Percentiles rank a stretch among this genome's conserved stretches.
Conservation (phyloP, 2,888 invertebrate genomes). For the Idaea straminata region DNA sequence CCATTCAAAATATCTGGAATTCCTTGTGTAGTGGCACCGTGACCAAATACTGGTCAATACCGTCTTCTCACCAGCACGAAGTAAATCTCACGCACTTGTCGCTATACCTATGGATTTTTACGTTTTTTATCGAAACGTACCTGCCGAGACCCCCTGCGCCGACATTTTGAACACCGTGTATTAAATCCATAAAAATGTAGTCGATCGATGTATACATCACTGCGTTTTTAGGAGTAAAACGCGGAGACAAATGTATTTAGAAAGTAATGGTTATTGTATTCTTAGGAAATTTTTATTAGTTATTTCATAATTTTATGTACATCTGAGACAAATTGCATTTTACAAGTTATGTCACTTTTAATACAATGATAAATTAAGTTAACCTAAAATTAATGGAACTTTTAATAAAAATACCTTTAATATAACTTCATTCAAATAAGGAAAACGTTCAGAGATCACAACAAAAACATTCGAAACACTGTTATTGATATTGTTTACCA, state of each 20-base stretch:
- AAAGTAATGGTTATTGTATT: neutral
- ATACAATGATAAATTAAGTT: neutral
- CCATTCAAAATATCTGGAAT: constrained; percentile 1
- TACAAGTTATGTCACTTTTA: neutral
- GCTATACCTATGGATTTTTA: neutral
- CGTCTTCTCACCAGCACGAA: constrained; percentile 25
- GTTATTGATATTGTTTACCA: constrained; percentile 32
- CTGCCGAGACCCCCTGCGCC: constrained; percentile 26
- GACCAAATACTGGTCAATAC: constrained; percentile 4
- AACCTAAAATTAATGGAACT: neutral
- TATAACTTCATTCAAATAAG: neutral
- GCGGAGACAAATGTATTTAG: neutral
- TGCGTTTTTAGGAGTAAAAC: neutral
- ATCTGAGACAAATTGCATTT: neutral
- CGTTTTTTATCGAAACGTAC: constrained; percentile 18
- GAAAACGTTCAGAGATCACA: constrained; percentile 6
- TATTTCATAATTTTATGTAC: neutral
- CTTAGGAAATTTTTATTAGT: neutral
- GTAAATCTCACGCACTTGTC: constrained; percentile 19
- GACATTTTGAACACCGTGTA: constrained; percentile 18
- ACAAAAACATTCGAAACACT: constrained; percentile 29
- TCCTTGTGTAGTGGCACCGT: constrained; percentile 5
- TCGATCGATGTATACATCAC: neutral
- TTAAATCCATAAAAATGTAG: neutral
- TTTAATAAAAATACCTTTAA: too few relatives aligned